These are phyloP conservation scores for Eucera pruinosa DNA, from an alignment of 2,888 invertebrate genomes.

Conservation along the genomic window DNA sequence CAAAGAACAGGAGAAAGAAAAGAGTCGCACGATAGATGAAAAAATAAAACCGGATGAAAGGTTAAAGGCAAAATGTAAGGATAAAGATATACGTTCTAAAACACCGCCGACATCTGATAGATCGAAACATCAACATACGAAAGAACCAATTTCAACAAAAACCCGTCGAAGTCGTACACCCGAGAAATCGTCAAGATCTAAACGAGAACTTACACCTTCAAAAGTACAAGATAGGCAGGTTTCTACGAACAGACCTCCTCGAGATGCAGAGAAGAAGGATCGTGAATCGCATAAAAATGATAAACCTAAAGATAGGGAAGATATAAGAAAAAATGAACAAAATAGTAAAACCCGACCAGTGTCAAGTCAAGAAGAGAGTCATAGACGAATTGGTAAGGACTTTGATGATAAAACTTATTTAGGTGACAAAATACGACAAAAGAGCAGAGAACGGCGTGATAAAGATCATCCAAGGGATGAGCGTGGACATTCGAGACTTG, in stretches of 20 bases:
- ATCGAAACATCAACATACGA: constrained; percentile 77
- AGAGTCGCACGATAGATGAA: constrained; percentile 74
- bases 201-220: constrained; percentile 73
- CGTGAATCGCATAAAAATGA: constrained; percentile 79
- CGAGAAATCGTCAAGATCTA: constrained; percentile 77
- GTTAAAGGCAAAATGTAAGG: constrained; percentile 78
- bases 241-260: constrained; percentile 68
- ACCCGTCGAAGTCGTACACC: constrained; percentile 80
- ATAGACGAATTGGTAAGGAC: constrained; percentile 81
- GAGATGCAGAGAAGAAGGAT: constrained; percentile 79
- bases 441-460: constrained; percentile 78
- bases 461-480: constrained; percentile 78
- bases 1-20: constrained; percentile 78
- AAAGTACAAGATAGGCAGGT: constrained; percentile 76
- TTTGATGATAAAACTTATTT: constrained; percentile 82
- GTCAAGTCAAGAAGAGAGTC: constrained; percentile 79
- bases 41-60: constrained; percentile 78
- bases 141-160: constrained; percentile 72
- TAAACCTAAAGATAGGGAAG: constrained; percentile 78
- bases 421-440: constrained; percentile 85
- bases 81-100: constrained; percentile 81
- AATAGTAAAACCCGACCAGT: constrained; percentile 69
- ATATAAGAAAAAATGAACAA: constrained; percentile 58
- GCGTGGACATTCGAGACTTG: constrained; percentile 71
- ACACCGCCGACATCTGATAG: constrained; percentile 78